Evolutionary conservation across 2,797 vertebrate species (phyloP).

Genomic region (Myotis vivesi): DNA sequence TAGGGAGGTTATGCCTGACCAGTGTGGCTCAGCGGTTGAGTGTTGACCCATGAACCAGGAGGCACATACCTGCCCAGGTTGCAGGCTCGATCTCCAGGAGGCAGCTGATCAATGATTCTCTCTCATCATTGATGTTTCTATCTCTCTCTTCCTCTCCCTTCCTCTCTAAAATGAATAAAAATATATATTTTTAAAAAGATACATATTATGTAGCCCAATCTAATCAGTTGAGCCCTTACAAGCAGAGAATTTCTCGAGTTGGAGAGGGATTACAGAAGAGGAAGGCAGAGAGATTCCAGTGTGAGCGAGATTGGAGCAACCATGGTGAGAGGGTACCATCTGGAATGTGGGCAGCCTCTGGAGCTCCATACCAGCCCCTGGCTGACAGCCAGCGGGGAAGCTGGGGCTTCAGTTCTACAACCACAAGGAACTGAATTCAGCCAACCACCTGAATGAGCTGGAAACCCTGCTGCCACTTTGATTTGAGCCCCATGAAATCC

Average conservation of each 20-base stretch:
- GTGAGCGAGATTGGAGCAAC: fast-evolving
- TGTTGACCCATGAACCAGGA: no score
- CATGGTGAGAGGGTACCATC: not conserved
- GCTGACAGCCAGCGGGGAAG: not conserved
- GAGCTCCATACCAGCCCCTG: not conserved
- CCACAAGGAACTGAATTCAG: not conserved
- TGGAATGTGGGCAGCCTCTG: no score
- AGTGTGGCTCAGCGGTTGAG: no score
- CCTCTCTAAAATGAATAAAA: no score
- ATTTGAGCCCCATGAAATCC: not conserved
- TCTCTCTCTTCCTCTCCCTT: no score
- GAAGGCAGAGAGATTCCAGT: not conserved
- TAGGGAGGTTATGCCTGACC: not conserved
- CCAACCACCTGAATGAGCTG: not conserved
- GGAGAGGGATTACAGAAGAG: not conserved
- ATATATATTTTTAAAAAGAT: not conserved
- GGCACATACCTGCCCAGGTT: no score
- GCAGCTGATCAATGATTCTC: no score
- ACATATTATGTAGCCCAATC: not conserved
- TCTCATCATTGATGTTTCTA: no score
- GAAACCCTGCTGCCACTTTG: not conserved
- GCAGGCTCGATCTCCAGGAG: no score
- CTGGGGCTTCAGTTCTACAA: not conserved
- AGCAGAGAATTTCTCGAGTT: not conserved
- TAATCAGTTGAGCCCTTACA: not conserved